Percentiles rank a stretch among this genome's conserved stretches.
These are phyloP conservation scores for Lonchura striata DNA, from an alignment of 2,113 vertebrate genomes.

Conservation along the genomic window DNA sequence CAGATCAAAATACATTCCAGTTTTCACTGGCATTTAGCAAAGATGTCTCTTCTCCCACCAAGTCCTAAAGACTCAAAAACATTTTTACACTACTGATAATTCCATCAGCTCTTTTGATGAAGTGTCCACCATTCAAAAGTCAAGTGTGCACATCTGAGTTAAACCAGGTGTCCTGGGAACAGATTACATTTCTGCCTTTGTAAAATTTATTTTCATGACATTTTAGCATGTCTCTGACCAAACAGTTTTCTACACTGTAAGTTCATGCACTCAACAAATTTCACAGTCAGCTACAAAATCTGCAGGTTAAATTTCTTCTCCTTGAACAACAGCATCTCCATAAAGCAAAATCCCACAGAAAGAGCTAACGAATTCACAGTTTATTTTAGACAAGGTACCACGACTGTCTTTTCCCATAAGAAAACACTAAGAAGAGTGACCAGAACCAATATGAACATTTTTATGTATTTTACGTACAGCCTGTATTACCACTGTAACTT, in stretches of 20 bases:
- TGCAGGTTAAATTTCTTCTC: not conserved
- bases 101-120: not conserved
- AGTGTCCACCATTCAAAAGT: not conserved
- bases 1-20: not conserved
- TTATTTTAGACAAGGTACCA: not conserved
- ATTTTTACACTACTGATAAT: accelerated
- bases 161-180: not conserved
- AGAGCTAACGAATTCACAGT: accelerated
- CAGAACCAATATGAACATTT: accelerated
- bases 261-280: accelerated
- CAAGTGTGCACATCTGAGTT: accelerated
- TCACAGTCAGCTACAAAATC: not conserved
- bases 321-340: not conserved
- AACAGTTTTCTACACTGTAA: accelerated
- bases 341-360: not conserved
- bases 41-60: not conserved
- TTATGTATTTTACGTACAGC: no score
- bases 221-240: not conserved
- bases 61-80: not conserved
- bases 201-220: accelerated
- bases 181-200: not conserved
- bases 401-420: not conserved
- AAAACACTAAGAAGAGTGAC: accelerated
- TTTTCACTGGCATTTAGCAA: not conserved
- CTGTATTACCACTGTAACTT: not conserved